Evolutionary conservation across 2,113 vertebrate species (phyloP).

Genomic region (Plectropomus leopardus): DNA sequence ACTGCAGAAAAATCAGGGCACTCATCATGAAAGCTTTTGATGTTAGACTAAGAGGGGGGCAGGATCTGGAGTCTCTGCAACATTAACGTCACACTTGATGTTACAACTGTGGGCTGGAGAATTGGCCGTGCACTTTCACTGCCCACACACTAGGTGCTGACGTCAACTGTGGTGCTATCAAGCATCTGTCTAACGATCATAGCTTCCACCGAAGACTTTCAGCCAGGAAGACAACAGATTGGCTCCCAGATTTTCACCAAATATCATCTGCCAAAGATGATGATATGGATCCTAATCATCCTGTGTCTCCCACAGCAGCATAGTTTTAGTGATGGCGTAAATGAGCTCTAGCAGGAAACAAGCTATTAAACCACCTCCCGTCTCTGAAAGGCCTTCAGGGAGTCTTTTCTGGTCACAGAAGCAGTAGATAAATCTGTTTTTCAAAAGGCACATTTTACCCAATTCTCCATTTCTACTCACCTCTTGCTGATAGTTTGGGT

Average conservation of each 20-base stretch:
- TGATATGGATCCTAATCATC: constrained; percentile 48
- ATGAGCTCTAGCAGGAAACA: constrained; percentile 64
- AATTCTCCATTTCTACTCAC: neutral
- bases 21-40: constrained; percentile 17
- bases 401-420: constrained; percentile 16
- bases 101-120: constrained; percentile 32
- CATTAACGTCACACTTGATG: constrained; percentile 27
- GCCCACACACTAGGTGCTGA: constrained; percentile 64
- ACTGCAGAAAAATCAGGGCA: neutral
- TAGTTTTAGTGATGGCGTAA: constrained; percentile 4
- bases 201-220: constrained; percentile 30
- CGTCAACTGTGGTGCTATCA: constrained; percentile 54
- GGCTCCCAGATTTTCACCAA: constrained; percentile 44
- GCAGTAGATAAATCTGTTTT: constrained; percentile 14
- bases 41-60: constrained; percentile 14
- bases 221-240: constrained; percentile 42
- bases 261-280: constrained; percentile 63
- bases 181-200: constrained; percentile 20
- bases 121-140: constrained; percentile 44
- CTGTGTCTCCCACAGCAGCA: constrained; percentile 36
- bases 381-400: constrained; percentile 37
- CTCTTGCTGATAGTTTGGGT: neutral
- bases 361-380: constrained; percentile 65
- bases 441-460: neutral
- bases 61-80: constrained; percentile 15